A percentile compares a stretch with the other conserved stretches of the same genome.
Evolutionary conservation across 2,113 vertebrate species (phyloP).

Genomic region (Colaptes auratus): DNA sequence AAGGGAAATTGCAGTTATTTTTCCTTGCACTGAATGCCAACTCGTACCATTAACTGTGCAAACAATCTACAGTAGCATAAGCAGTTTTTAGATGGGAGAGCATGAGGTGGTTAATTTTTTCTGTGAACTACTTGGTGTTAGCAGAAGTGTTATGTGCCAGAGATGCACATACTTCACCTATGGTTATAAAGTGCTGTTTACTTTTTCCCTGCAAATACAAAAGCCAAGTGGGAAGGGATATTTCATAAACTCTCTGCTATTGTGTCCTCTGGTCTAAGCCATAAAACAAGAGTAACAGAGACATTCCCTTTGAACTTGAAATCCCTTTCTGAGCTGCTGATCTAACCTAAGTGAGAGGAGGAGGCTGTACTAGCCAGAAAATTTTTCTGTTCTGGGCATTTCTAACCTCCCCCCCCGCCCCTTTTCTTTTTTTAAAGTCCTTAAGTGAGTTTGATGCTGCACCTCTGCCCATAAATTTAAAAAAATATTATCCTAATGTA

Average conservation of each 20-base stretch:
- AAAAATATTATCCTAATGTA: conserved; percentile 75
- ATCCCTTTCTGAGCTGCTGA: conserved; percentile 69
- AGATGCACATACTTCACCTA: conserved; percentile 11
- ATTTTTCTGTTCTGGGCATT: conserved; percentile 43
- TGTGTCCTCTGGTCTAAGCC: conserved; percentile 68
- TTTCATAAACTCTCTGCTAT: conserved; percentile 60
- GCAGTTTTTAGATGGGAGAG: neutral
- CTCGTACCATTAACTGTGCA: neutral
- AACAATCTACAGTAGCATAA: neutral
- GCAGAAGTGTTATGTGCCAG: neutral
- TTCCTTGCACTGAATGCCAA: neutral
- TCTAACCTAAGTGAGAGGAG: conserved; percentile 59
- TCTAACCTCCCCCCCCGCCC: neutral
- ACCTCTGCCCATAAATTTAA: conserved; percentile 71
- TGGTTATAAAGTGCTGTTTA: conserved; percentile 13
- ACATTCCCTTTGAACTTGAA: conserved; percentile 73
- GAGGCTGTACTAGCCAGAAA: conserved; percentile 20
- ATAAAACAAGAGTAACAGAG: conserved; percentile 70
- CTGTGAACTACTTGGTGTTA: neutral
- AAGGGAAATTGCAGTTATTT: neutral
- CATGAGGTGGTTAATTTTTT: neutral
- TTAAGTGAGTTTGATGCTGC: conserved; percentile 67
- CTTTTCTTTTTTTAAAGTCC: conserved; percentile 24
- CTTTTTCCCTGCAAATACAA: conserved; percentile 34
- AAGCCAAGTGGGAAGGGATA: conserved; percentile 48